Conservation (phyloP, 2,797 vertebrate species). For the Eremophila alpestris region DNA sequence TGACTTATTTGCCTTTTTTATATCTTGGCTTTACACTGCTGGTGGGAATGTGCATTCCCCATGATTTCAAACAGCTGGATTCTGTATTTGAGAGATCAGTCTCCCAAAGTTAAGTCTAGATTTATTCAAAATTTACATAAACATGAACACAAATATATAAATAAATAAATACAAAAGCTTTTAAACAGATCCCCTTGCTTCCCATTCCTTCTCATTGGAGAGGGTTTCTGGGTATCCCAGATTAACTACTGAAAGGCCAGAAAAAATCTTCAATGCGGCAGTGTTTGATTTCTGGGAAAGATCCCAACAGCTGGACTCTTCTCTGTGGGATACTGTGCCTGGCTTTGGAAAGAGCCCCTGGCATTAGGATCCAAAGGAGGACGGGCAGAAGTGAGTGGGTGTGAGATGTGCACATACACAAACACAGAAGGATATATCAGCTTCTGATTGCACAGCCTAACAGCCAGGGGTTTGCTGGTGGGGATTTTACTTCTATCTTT, state of each 20-base stretch:
- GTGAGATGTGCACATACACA: neutral
- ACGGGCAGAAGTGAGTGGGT: neutral
- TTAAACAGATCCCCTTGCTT: neutral
- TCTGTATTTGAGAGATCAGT: neutral
- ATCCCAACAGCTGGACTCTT: slow-evolving; percentile 38
- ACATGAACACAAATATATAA: neutral
- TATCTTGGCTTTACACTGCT: neutral
- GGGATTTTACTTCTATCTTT: neutral
- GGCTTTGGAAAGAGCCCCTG: slow-evolving; percentile 22
- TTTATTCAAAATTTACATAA: slow-evolving; percentile 17
- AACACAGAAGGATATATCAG: neutral
- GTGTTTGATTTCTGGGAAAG: slow-evolving; percentile 44
- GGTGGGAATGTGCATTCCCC: neutral
- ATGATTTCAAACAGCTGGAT: slow-evolving; percentile 30
- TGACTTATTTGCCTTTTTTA: neutral
- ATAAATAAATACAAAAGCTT: neutral
- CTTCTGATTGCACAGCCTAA: neutral
- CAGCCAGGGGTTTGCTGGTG: neutral
- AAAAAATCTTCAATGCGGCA: slow-evolving; percentile 8
- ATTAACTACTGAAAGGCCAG: slow-evolving; percentile 34
- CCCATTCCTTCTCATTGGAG: neutral
- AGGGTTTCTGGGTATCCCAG: neutral
- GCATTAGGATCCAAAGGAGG: neutral
- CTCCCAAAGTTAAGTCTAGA: neutral
- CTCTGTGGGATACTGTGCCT: neutral